Evolutionary conservation across 2,113 vertebrate genomes (phyloP), one percentile per base, ranked within the genome.

Genomic region (Etheostoma spectabile): DNA sequence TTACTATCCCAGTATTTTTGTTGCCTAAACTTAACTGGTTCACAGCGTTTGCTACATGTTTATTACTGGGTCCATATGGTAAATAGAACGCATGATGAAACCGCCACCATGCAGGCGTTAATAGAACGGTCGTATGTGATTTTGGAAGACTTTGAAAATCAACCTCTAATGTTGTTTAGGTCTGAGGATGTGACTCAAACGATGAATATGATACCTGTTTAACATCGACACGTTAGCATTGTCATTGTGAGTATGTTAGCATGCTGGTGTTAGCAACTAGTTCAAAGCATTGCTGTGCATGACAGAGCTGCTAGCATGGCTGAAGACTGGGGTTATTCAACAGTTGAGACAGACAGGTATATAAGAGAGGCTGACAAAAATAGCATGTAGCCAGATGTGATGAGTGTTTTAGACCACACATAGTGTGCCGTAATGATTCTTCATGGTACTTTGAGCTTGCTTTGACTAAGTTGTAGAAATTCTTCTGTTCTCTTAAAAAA

Each of bases 371-470:
- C 21, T 21, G 1, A 67, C 27, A 7, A 8, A 15, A 27, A 21
- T 14, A n/a, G 22, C 8, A 15, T 13, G 19, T 33, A 27, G 33
- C 30, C 33, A 3, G 21, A 52, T 42, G 24, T 19, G 45, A 69
- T 5, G 2, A 38, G 49, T 5, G 16, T 48, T 56, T 71, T 12
- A 33, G 22, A 74, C 4, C 8, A 66, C 6, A 10, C 65, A 74
- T 15, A 14, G 11, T 24, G 38, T 27, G 7, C 13, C 14, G 3
- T 55, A 48, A 14, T 6, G 49, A 66, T 76, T 85, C 60, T 70
- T 72, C 60, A 66, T 49, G 68, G 59, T 52, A 48, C 24, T 18
- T 48, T 70, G 12, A 64, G 33, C 70, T 78, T 19, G 14, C 73
- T 86, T 80, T 63, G 69, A 62, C 63, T 49, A 38, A 10, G 38